phyloP scores from a whole-genome alignment of 2,797 vertebrate genomes.

The Limnodromus scolopaceus region DNA sequence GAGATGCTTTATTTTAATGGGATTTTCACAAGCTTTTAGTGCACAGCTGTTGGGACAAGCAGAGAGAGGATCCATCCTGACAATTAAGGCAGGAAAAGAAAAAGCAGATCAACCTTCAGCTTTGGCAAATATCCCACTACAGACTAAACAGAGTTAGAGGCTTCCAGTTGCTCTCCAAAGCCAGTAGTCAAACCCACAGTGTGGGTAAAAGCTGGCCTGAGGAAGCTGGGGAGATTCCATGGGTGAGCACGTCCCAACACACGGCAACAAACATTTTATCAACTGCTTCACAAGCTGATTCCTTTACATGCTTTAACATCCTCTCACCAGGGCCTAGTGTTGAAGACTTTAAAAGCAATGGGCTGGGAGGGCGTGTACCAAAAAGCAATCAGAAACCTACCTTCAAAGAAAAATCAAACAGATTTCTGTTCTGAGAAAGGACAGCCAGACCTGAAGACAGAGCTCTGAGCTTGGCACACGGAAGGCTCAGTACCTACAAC shows the following conservation, averaged over 20 bases:
- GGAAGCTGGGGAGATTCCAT: not conserved
- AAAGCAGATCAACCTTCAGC: not conserved
- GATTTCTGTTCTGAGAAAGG: not conserved
- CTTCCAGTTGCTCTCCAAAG: not conserved
- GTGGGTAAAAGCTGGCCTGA: not conserved
- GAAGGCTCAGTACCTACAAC: not conserved
- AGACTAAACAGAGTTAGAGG: not conserved
- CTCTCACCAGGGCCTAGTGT: not conserved
- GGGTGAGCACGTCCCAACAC: not conserved
- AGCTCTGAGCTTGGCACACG: not conserved
- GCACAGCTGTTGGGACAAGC: not conserved
- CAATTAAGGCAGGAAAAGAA: not conserved
- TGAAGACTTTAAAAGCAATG: not conserved
- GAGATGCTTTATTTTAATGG: not conserved
- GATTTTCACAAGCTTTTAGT: not conserved
- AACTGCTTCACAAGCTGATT: not conserved
- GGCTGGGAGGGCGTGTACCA: fast-evolving
- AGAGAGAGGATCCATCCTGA: not conserved
- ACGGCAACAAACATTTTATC: not conserved
- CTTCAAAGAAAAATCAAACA: not conserved
- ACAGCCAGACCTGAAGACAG: not conserved
- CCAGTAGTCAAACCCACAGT: fast-evolving
- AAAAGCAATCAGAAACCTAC: not conserved
- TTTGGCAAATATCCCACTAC: not conserved
- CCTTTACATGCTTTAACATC: not conserved